Evolutionary conservation across 2,888 invertebrate genomes (phyloP).

Genomic region (Rhabditoides inermis): DNA sequence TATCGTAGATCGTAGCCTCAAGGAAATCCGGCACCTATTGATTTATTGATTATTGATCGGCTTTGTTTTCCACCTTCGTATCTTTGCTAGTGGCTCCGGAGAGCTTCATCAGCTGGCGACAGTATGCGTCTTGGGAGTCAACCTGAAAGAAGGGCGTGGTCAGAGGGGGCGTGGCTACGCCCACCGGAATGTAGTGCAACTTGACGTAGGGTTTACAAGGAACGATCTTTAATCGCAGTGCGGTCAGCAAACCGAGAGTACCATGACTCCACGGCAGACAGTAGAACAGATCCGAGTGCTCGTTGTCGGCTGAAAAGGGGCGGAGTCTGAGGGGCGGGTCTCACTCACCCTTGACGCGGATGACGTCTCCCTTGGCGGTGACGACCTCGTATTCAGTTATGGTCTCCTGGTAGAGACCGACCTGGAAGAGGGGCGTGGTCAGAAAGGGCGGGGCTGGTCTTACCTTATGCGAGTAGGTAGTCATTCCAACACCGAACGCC

Average conservation of each 20-base stretch:
- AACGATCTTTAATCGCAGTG: conserved; percentile 63
- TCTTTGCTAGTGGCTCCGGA: conserved; percentile 60
- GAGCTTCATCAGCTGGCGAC: conserved; percentile 61
- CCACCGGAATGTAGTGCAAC: conserved; percentile 62
- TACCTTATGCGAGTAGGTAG: conserved; percentile 65
- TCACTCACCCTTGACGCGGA: conserved; percentile 51
- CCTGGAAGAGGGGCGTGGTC: conserved; percentile 38
- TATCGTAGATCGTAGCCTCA: conserved; percentile 64
- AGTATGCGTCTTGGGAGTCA: conserved; percentile 63
- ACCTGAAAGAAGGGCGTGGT: conserved; percentile 49
- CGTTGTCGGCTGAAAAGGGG: conserved; percentile 55
- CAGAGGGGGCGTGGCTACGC: neutral
- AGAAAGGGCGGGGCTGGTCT: neutral
- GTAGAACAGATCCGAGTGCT: conserved; percentile 60
- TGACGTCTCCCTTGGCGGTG: conserved; percentile 62
- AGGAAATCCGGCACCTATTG: conserved; percentile 60
- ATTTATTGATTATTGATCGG: too few relatives aligned
- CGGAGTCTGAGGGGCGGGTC: neutral
- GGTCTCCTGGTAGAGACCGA: conserved; percentile 66
- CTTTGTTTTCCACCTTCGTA: conserved; percentile 1
- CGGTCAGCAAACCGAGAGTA: conserved; percentile 64
- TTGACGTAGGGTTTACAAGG: conserved; percentile 64
- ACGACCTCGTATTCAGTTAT: conserved; percentile 65
- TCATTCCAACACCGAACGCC: conserved; percentile 68
- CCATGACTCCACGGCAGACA: conserved; percentile 62